Base-by-base conservation (phyloP, 2,888 invertebrate genomes). In the Lasioglossum calceatum region DNA sequence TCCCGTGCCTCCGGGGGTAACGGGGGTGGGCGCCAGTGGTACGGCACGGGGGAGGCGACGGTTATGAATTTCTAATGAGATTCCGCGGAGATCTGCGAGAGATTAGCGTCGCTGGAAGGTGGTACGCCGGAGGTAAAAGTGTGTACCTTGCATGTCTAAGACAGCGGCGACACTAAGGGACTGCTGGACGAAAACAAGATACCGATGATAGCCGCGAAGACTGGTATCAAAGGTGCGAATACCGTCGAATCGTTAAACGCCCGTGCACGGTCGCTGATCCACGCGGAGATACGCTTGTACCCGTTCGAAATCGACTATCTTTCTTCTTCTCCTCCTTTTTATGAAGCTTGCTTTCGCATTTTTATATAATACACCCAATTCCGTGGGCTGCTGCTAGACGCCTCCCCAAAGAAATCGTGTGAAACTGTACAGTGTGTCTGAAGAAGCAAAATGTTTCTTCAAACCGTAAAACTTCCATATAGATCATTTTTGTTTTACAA, bases 21-120 rank as follows among this genome's bases (percentile, higher is more conserved):
- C 16, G 36, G 70, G 70, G 70, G 74, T 67, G 75, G 81, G 54
- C 64, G 77, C 85, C 86, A 86, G 89, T 83, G 87, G 86, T 74
- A 78, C 81, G 85, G 85, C 76, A 77, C 85, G 90, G 89, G 91
- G 88, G 90, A 89, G 92, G 91, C 91, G 93, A 93, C 94, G 94
- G 94, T 95, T 95, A 95, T 95, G 95, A 95, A 95, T 95, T 95
- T 95, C 95, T 95, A 95, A 95, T 94, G 94, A 95, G 95, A 95
- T 95, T 95, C 94, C 93, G 94, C 91, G 93, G 90, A 95, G 95
- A 95, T 95, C 95, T 95, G 95, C 93, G 92, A 94, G 93, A 95
- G 95, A 95, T 95, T 95, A 95, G 95, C 93, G 94, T 89, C 83
- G 89, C 91, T 88, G 82, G 89, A 89, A 87, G 90, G 86, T 88